Evolutionary conservation across 2,113 vertebrate genomes (phyloP).

Genomic region (Stictonetta naevosa): DNA sequence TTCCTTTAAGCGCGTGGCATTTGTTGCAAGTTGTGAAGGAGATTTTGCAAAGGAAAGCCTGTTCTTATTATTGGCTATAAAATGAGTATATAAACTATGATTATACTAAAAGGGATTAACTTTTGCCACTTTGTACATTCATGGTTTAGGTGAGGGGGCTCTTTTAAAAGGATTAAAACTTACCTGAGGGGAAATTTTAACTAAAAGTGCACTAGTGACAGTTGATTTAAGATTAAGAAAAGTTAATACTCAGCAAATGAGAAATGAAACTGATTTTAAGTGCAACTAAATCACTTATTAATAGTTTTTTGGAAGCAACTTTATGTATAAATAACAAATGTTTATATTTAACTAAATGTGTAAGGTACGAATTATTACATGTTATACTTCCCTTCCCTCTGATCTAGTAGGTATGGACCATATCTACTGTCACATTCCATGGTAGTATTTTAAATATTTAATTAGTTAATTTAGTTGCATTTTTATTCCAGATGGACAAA

Average conservation of each 20-base stretch:
- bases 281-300: constrained; percentile 87
- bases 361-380: constrained; percentile 83
- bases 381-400: constrained; percentile 78
- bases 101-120: constrained; percentile 92
- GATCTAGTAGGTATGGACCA: constrained; percentile 73
- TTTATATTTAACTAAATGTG: constrained; percentile 89
- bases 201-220: constrained; percentile 78
- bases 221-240: constrained; percentile 80
- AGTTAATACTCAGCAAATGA: constrained; percentile 78
- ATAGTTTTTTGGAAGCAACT: constrained; percentile 85
- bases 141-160: constrained; percentile 88
- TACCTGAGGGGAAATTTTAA: constrained; percentile 85
- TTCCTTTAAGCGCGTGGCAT: constrained; percentile 77
- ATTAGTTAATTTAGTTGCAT: constrained; percentile 77
- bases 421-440: constrained; percentile 83
- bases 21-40: constrained; percentile 82
- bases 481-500: constrained; percentile 78
- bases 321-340: constrained; percentile 90
- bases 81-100: constrained; percentile 84
- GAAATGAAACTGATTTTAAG: constrained; percentile 80
- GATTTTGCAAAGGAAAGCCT: constrained; percentile 87
- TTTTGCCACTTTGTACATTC: constrained; percentile 88
- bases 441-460: constrained; percentile 79
- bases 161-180: constrained; percentile 79
- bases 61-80: constrained; percentile 80